phyloP scores from a whole-genome alignment of 2,888 invertebrate genomes.

The Clunio marinus region DNA sequence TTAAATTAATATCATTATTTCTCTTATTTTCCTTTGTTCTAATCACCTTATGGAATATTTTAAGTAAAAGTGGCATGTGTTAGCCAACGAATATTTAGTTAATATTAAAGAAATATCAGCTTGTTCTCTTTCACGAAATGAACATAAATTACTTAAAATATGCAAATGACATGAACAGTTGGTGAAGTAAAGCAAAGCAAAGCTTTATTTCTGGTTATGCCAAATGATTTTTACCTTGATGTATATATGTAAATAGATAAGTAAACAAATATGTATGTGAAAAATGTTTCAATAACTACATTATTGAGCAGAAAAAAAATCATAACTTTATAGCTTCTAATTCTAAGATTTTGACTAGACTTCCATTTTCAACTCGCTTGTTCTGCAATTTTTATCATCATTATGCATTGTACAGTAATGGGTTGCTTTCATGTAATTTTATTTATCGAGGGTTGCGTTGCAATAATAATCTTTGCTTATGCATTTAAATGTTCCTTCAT shows the following conservation, averaged over 20 bases:
- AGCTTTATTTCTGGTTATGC: too few species aligned
- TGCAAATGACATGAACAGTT: too few species aligned
- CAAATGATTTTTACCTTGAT: too few species aligned
- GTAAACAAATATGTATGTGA: too few species aligned
- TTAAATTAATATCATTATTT: constrained; percentile 37
- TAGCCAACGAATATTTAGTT: too few species aligned
- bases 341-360: constrained; percentile 38
- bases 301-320: too few species aligned
- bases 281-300: too few species aligned
- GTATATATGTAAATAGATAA: too few species aligned
- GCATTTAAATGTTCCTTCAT: background rate
- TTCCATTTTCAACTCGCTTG: constrained; percentile 17
- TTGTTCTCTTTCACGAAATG: background rate
- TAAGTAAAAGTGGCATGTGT: background rate
- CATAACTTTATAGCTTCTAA: constrained; percentile 13
- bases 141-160: background rate
- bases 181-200: too few species aligned
- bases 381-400: background rate
- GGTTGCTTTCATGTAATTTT: too few species aligned
- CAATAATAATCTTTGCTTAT: too few species aligned
- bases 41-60: constrained; percentile 28
- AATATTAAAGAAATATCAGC: background rate
- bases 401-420: background rate
- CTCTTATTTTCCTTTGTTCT: background rate
- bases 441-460: background rate